Evolutionary conservation across 2,113 vertebrate species (phyloP).

Genomic region (Cololabis saira): DNA sequence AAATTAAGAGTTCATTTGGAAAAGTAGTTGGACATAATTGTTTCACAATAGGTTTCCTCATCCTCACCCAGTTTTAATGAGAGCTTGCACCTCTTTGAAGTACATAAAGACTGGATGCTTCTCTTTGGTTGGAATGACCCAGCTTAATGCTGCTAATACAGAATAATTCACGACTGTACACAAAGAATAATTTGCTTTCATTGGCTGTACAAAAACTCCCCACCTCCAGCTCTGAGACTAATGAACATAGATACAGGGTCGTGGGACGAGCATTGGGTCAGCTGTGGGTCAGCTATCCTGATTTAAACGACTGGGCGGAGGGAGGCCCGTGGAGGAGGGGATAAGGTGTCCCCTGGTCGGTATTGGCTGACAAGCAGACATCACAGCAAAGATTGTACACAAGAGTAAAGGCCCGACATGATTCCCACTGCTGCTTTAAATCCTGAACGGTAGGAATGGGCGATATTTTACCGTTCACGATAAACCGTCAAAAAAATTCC

Average conservation of each 20-base stretch:
- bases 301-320: conserved; percentile 57
- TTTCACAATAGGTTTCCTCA: conserved; percentile 44
- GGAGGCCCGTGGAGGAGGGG: conserved; percentile 44
- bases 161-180: conserved; percentile 28
- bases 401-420: conserved; percentile 26
- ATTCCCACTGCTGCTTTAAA: too few species aligned
- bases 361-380: conserved; percentile 33
- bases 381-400: conserved; percentile 13
- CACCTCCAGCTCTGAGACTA: conserved; percentile 28
- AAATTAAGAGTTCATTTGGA: conserved; percentile 67
- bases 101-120: conserved; percentile 46
- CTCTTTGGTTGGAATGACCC: conserved; percentile 25
- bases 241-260: conserved; percentile 54
- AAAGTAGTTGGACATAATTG: conserved; percentile 62
- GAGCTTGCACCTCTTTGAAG: conserved; percentile 40
- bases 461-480: too few species aligned
- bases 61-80: conserved; percentile 27
- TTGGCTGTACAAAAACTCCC: conserved; percentile 28
- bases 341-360: conserved; percentile 51
- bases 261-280: conserved; percentile 54
- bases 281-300: conserved; percentile 45
- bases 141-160: conserved; percentile 13
- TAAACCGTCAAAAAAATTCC: too few species aligned
- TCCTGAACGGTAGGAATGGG: too few species aligned
- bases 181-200: conserved; percentile 41